Evolutionary conservation across 2,797 vertebrate genomes (phyloP).

Genomic region (Gambelia wislizenii): DNA sequence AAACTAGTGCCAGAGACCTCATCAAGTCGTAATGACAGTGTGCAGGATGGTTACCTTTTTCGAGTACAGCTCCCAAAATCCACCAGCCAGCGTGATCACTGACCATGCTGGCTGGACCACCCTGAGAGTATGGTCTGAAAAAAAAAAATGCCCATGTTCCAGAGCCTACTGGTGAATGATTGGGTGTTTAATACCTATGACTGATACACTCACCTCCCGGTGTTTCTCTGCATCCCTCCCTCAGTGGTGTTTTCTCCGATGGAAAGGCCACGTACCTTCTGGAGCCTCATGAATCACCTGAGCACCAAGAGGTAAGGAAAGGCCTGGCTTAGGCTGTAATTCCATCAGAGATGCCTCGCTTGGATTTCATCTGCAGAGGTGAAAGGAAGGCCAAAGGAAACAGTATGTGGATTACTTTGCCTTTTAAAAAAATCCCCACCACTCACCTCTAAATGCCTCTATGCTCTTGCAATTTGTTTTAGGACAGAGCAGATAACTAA

Average conservation of each 20-base stretch:
- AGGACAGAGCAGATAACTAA: not conserved
- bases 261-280: slow-evolving; percentile 88
- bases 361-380: slow-evolving; percentile 21
- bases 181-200: not conserved
- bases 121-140: too few relatives aligned
- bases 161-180: slow-evolving; percentile 1
- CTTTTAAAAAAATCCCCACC: not conserved
- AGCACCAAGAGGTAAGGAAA: slow-evolving; percentile 61
- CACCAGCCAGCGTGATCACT: too few relatives aligned
- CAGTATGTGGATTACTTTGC: not conserved
- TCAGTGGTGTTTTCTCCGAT: slow-evolving; percentile 93
- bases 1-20: not conserved
- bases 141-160: too few relatives aligned
- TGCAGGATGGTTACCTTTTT: too few relatives aligned
- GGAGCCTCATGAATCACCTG: slow-evolving; percentile 79
- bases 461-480: not conserved
- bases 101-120: too few relatives aligned
- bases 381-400: slow-evolving; percentile 20
- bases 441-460: not conserved
- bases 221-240: slow-evolving; percentile 25
- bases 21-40: not conserved
- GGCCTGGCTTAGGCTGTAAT: slow-evolving; percentile 23
- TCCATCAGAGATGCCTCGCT: slow-evolving; percentile 32
- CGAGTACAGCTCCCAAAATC: too few relatives aligned
- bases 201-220: not conserved